Evolutionary conservation across 2,797 vertebrate species (phyloP), one percentile per base, ranked within the genome.

Genomic region (Rhynchonycteris naso): DNA sequence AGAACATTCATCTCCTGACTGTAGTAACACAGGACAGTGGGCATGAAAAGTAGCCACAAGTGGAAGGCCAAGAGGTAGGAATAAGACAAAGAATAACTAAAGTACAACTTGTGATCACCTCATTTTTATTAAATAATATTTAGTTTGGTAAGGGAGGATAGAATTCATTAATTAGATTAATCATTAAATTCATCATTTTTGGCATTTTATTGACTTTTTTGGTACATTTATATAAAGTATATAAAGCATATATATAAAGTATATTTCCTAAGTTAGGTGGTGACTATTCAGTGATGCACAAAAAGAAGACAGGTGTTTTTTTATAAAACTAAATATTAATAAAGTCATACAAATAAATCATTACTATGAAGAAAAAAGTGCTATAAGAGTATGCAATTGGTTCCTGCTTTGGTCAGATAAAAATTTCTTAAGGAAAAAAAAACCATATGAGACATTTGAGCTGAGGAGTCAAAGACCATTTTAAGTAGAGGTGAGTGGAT

Each of bases 1-100:
- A 99, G 98, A 84, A 99, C 99, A 97, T 99, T 99, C 94, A 99
- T 99, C 0, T 99, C 99, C 97, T 99, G 98, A 99, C 99, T 99
- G 96, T 99, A 99, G 0, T 99, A 99, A 96, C 99, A 99, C 28
- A 99, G 97, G 65, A 99, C 97, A 28, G 98, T 85, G 0, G 99
- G 99, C 98, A 95, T 76, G 35, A 99, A 98, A 90, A 99, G 98
- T 88, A 99, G 98, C 98, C 99, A 99, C 0, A 98, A 98, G 0
- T 99, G 99, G 96, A 99, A 99, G 85, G 98, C 98, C 97, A 99
- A 97, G 97, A 99, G 98, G 98, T 99, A 99, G n/a, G 98, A 99
- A 80, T 99, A 99, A 97, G 83, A 59, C 72, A 96, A 91, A 96
- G 7, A 71, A 52, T 76, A 69, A 69, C 79, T 0, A 0, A 92